A percentile compares a stretch with the other conserved stretches of the same genome.
Conservation (phyloP, 1,140 invertebrate genomes). For the Ooceraea biroi region DNA sequence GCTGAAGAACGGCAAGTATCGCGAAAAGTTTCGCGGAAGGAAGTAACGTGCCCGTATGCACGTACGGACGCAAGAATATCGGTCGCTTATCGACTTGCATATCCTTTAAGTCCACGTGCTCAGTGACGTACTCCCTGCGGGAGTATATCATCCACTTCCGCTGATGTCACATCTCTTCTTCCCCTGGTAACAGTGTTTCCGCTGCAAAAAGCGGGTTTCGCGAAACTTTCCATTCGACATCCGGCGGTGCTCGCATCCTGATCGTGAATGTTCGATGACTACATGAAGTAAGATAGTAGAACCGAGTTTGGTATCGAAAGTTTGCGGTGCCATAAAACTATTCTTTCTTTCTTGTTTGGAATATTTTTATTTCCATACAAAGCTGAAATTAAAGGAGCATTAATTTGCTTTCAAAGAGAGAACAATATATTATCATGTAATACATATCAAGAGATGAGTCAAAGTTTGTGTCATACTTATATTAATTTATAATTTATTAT, state of each 20-base stretch:
- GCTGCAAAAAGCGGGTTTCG: constrained; percentile 38
- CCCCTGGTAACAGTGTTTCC: constrained; percentile 47
- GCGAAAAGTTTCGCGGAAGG: constrained; percentile 21
- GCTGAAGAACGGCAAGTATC: too few species aligned
- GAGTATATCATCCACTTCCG: constrained; percentile 69
- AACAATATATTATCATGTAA: too few species aligned
- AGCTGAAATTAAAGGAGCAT: too few species aligned
- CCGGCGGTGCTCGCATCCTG: neutral
- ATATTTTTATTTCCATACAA: neutral
- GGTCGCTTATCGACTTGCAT: constrained; percentile 62
- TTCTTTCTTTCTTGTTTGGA: neutral
- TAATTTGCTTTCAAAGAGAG: too few species aligned
- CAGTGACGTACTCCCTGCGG: too few species aligned
- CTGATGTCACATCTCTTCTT: constrained; percentile 59
- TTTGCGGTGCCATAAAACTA: neutral
- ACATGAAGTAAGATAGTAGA: neutral
- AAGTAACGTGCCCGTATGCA: constrained; percentile 9
- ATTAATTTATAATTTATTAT: neutral
- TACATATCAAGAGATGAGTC: too few species aligned
- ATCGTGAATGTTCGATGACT: neutral
- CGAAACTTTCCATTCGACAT: neutral
- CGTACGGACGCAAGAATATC: constrained; percentile 54
- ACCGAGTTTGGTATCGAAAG: neutral
- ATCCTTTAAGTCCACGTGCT: constrained; percentile 62
- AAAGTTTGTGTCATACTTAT: too few species aligned